Evolutionary conservation across 64 coral and sea anemone genomes (phyloP), one percentile per base, ranked within the genome.

Genomic region (Stichodactyla helianthus): DNA sequence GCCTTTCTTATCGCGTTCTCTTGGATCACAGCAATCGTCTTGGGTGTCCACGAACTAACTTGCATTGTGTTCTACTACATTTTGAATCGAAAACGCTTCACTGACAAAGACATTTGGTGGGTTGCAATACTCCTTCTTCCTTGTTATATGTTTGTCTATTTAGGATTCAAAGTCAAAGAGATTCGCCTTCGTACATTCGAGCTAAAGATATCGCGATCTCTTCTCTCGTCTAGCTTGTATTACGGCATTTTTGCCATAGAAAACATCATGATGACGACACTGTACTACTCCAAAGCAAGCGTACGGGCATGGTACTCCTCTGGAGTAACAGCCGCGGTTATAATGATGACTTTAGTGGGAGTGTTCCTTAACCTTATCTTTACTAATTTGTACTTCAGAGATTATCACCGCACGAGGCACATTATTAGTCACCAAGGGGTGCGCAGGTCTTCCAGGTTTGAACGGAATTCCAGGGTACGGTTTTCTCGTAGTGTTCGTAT

Each of bases 81-180:
- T 50, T 87, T 54, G 53, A 92, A 92, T 57, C 64, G 84, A 6
- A 76, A 81, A 53, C 78, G 78, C 20, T 81, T 81, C 15, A 22
- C 78, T 1, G 84, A 92, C 77, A 86, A 71, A 51, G 85, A 92
- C 19, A 44, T 92, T 5, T 92, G 90, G 90, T 92, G 90, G 90
- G 86, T 92, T 44, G 90, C 85, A 6, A 62, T 79, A 6, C 79
- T 92, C 10, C 57, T 92, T 0, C 55, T 92, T 13, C 90, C 90
- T 20, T 92, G 90, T 19, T 92, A 92, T 60, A 55, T 92, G 14
- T 92, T 92, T 23, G 71, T 82, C 20, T 92, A 87, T 22, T 22
- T 92, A 19, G 90, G 90, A 68, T 92, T 92, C n/a, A 92, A 86
- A 71, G 84, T 92, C 7, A 92, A 87, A 71, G 84, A 86, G 51